Conservation (phyloP, 2,888 invertebrate genomes). For the Cyrtodaria siliqua region DNA sequence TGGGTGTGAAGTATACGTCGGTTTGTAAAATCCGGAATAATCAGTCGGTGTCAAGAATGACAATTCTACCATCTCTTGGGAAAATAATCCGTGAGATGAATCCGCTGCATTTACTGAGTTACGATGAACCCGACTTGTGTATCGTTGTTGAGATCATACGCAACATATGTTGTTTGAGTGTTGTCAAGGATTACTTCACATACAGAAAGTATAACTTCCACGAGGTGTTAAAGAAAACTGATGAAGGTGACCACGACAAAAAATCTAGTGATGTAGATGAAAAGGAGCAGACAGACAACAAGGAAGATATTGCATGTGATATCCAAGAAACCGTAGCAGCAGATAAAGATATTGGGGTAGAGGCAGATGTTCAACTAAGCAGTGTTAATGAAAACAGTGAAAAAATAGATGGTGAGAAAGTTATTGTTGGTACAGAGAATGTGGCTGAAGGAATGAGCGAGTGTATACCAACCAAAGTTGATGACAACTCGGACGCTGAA, state of each 20-base stretch:
- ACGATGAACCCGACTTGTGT: conserved; percentile 91
- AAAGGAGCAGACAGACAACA: no score
- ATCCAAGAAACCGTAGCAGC: no score
- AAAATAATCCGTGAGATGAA: conserved; percentile 90
- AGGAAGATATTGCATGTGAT: no score
- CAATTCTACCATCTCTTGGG: conserved; percentile 89
- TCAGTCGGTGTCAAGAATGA: conserved; percentile 88
- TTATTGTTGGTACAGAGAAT: no score
- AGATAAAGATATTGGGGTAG: no score
- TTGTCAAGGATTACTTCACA: conserved; percentile 92
- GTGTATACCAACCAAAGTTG: no score
- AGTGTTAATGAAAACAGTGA: no score
- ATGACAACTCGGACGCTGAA: no score
- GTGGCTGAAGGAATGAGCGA: no score
- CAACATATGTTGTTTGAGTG: conserved; percentile 92
- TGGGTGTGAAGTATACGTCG: conserved; percentile 73
- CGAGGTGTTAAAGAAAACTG: conserved; percentile 86
- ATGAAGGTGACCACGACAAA: neutral
- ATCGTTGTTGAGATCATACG: conserved; percentile 94
- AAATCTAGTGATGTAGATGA: no score
- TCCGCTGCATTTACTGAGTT: conserved; percentile 90
- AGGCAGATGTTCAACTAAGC: no score
- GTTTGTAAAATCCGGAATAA: conserved; percentile 82
- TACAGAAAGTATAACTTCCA: conserved; percentile 94
- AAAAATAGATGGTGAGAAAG: no score